These are phyloP conservation scores for Falco rusticolus DNA, from an alignment of 2,797 vertebrate genomes.

Conservation along the genomic window DNA sequence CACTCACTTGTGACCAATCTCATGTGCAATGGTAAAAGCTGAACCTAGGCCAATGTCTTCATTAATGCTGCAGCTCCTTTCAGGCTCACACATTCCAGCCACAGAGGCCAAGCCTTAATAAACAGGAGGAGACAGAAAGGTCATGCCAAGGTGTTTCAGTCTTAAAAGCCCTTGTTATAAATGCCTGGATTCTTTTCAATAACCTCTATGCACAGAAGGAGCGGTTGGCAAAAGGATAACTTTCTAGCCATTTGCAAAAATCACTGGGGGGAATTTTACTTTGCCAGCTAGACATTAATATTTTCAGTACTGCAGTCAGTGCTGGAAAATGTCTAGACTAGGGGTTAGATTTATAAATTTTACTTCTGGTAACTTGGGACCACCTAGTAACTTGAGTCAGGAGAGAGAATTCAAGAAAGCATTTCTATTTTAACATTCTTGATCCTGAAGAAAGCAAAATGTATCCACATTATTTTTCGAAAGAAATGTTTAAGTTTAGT, in stretches of 20 bases:
- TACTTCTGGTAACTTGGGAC: conserved; percentile 92
- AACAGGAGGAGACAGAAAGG: conserved; percentile 87
- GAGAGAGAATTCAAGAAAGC: conserved; percentile 88
- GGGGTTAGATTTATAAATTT: conserved; percentile 92
- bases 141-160: conserved; percentile 88
- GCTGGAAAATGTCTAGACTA: conserved; percentile 94
- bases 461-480: conserved; percentile 82
- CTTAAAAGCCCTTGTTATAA: conserved; percentile 82
- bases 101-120: conserved; percentile 96
- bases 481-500: conserved; percentile 84
- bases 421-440: conserved; percentile 86
- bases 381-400: conserved; percentile 89
- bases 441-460: conserved; percentile 81
- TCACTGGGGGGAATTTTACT: conserved; percentile 86
- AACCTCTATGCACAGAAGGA: conserved; percentile 82
- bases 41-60: conserved; percentile 99
- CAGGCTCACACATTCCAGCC: conserved; percentile 99
- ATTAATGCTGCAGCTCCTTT: conserved; percentile 99
- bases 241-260: conserved; percentile 85
- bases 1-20: conserved; percentile 99
- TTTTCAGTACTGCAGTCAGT: conserved; percentile 86
- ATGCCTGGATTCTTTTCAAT: conserved; percentile 84
- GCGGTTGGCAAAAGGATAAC: conserved; percentile 86
- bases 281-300: conserved; percentile 87
- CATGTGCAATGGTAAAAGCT: conserved; percentile 98